These are phyloP conservation scores for Rousettus madagascariensis DNA, from an alignment of 2,797 vertebrate species.

Conservation along the genomic window DNA sequence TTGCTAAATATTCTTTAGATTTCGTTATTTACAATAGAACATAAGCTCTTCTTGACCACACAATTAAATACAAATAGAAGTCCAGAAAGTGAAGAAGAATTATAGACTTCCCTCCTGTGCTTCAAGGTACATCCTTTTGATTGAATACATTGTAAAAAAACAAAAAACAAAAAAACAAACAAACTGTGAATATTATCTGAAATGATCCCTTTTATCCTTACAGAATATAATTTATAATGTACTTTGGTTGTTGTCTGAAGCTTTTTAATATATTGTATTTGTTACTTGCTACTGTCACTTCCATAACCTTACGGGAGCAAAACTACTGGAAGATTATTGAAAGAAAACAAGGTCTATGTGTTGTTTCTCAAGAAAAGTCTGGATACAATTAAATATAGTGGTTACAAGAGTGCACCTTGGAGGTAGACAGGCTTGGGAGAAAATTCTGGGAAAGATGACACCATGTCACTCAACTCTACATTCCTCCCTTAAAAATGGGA, in stretches of 20 bases:
- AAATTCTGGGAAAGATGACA: background rate
- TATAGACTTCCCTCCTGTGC: background rate
- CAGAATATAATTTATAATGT: conserved; percentile 16
- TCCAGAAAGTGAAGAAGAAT: background rate
- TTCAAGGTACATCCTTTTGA: background rate
- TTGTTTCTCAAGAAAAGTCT: background rate
- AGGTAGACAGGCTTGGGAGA: background rate
- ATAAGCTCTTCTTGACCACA: conserved; percentile 9
- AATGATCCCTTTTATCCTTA: background rate
- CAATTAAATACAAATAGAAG: background rate
- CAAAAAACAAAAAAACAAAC: background rate
- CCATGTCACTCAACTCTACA: background rate
- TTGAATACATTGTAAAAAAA: background rate
- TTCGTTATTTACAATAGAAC: conserved; percentile 11
- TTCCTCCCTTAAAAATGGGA: conserved; percentile 17
- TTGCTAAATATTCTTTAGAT: background rate
- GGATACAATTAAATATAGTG: background rate
- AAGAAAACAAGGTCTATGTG: background rate
- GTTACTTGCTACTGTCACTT: background rate
- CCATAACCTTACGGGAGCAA: background rate
- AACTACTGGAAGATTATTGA: background rate
- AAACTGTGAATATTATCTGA: background rate
- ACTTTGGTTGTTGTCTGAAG: background rate
- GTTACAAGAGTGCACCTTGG: background rate
- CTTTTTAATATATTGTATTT: background rate